A percentile compares a stretch with the other conserved stretches of the same genome.
phyloP scores from a whole-genome alignment of 2,888 invertebrate genomes.

The Ommatoiulus sabulosus region DNA sequence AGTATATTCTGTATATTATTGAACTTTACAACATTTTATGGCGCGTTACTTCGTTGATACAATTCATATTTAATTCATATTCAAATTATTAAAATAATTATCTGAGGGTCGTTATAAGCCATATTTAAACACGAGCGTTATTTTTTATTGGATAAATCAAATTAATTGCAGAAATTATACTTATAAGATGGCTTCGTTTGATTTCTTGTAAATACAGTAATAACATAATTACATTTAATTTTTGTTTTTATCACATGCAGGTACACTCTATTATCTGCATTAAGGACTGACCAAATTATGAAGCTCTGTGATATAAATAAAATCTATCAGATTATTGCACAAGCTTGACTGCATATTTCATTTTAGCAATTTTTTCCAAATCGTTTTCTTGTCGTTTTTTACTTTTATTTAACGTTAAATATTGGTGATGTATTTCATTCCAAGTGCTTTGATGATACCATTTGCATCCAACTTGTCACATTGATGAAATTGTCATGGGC shows the following conservation, averaged over 20 bases:
- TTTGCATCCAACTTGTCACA: background rate
- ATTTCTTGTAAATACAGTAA: no score
- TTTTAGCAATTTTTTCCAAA: background rate
- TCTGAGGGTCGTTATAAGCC: no score
- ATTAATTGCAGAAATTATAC: no score
- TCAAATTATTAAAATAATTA: no score
- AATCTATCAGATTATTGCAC: slow-evolving; percentile 11
- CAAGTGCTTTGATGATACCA: background rate
- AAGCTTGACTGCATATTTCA: background rate
- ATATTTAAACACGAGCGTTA: no score
- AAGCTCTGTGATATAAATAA: background rate
- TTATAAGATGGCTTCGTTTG: no score
- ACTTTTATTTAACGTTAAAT: background rate
- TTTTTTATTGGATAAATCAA: no score
- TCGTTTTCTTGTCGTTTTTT: background rate
- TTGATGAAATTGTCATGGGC: background rate
- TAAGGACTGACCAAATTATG: background rate
- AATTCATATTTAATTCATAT: no score
- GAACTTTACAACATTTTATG: no score
- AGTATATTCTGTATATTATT: no score
- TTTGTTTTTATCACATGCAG: background rate
- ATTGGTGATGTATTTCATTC: background rate
- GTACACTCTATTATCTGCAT: slow-evolving; percentile 18
- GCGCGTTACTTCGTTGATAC: no score
- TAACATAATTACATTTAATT: background rate